phyloP scores from a whole-genome alignment of 1,140 invertebrate species.

The Eciton burchellii region DNA sequence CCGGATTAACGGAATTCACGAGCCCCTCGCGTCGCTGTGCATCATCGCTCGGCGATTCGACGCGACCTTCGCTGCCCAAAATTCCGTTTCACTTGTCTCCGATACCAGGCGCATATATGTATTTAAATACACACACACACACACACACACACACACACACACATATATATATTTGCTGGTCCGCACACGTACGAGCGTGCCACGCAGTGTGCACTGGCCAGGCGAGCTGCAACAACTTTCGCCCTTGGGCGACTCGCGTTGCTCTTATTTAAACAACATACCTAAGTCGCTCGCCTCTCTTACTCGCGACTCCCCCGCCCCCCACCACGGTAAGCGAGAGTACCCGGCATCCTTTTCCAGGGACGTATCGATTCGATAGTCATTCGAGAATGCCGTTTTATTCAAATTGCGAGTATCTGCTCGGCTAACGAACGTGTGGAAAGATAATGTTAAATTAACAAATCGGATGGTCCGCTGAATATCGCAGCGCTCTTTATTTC shows the following conservation, averaged over 20 bases:
- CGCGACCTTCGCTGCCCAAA: slow-evolving; percentile 64
- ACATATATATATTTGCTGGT: slow-evolving; percentile 70
- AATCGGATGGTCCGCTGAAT: not conserved
- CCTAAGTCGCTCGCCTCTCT: slow-evolving; percentile 81
- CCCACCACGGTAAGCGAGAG: slow-evolving; percentile 74
- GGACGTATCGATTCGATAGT: slow-evolving; percentile 65
- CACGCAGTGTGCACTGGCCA: slow-evolving; percentile 66
- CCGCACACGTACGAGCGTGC: slow-evolving; percentile 68
- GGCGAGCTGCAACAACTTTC: slow-evolving; percentile 80
- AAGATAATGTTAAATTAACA: not conserved
- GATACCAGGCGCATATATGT: slow-evolving; percentile 72
- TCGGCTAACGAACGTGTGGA: not conserved
- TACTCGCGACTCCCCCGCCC: slow-evolving; percentile 81
- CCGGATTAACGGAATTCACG: not conserved
- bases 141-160: too few relatives aligned
- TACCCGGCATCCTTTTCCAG: slow-evolving; percentile 76
- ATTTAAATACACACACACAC: too few relatives aligned
- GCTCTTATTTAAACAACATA: slow-evolving; percentile 85
- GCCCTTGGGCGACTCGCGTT: slow-evolving; percentile 82
- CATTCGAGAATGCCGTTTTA: slow-evolving; percentile 19
- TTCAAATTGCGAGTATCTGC: not conserved
- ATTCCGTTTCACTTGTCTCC: slow-evolving; percentile 76
- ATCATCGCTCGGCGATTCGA: slow-evolving; percentile 26
- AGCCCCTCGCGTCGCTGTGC: not conserved
- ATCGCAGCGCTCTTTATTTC: not conserved